Percentiles rank a stretch among this genome's conserved stretches.
Conservation (phyloP, 2,113 vertebrate genomes). For the Pterophyllum scalare region DNA sequence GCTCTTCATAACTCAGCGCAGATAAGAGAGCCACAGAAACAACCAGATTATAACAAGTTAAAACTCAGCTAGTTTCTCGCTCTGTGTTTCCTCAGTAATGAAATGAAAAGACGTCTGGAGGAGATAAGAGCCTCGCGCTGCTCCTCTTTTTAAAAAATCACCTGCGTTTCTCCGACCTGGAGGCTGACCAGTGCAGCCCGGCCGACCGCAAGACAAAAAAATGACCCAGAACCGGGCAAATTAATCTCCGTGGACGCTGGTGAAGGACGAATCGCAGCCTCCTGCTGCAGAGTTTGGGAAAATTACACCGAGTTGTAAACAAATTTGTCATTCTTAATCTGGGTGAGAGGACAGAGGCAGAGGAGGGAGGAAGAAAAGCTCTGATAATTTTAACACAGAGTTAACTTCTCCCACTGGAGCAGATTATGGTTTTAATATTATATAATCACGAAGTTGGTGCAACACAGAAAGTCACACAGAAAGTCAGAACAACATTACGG, state of each 20-base stretch:
- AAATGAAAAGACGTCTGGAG: constrained; percentile 44
- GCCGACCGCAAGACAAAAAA: constrained; percentile 37
- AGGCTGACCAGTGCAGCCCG: constrained; percentile 35
- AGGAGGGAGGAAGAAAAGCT: not conserved
- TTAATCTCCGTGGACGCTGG: constrained; percentile 51
- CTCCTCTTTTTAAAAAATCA: constrained; percentile 27
- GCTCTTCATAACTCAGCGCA: not conserved
- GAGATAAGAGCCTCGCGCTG: constrained; percentile 46
- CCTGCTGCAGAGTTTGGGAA: constrained; percentile 15
- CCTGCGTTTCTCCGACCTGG: constrained; percentile 35
- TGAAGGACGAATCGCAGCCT: constrained; percentile 8
- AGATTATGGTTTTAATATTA: constrained; percentile 2
- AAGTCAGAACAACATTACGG: too few species aligned
- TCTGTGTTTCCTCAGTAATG: constrained; percentile 40
- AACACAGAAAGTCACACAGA: too few species aligned
- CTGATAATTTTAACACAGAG: constrained; percentile 8
- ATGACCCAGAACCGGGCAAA: constrained; percentile 35
- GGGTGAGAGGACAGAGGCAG: constrained; percentile 13
- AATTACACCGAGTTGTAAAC: constrained; percentile 64
- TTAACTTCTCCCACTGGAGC: constrained; percentile 10
- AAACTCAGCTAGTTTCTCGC: constrained; percentile 11
- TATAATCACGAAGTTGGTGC: too few species aligned
- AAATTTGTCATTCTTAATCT: constrained; percentile 69
- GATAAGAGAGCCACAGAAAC: constrained; percentile 37
- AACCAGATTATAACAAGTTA: constrained; percentile 5